A percentile compares a stretch with the other conserved stretches of the same genome.
Evolutionary conservation across 2,888 invertebrate genomes (phyloP).

Genomic region (Leucania comma): DNA sequence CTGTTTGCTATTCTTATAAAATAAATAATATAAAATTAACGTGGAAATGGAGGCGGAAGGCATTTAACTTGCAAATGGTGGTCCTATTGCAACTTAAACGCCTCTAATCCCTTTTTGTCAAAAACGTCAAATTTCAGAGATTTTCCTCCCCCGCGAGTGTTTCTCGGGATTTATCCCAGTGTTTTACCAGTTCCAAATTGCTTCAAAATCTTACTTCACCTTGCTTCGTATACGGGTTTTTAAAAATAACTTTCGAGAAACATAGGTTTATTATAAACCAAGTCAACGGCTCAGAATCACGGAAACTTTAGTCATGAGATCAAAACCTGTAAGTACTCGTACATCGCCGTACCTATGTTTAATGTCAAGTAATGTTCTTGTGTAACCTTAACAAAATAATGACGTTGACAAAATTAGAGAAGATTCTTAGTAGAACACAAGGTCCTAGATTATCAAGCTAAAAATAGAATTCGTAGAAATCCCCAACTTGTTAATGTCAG

Average conservation of each 20-base stretch:
- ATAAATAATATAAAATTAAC: too few species aligned
- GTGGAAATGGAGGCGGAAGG: neutral
- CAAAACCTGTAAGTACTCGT: too few species aligned
- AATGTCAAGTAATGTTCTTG: too few species aligned
- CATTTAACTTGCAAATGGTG: neutral
- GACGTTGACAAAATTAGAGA: neutral
- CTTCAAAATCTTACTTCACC: too few species aligned
- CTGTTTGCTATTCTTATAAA: too few species aligned
- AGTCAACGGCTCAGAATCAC: too few species aligned
- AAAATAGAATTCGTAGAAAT: neutral
- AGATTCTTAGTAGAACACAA: neutral
- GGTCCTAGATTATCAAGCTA: neutral
- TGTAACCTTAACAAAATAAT: too few species aligned
- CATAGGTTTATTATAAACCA: neutral
- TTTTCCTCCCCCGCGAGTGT: too few species aligned
- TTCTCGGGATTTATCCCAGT: neutral
- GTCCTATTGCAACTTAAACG: too few species aligned
- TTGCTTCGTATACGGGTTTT: too few species aligned
- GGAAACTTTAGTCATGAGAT: too few species aligned
- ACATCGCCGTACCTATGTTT: too few species aligned
- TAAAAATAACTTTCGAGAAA: neutral
- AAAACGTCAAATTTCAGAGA: neutral
- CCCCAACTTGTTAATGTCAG: neutral
- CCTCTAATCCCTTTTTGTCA: neutral
- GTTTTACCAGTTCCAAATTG: neutral